These are phyloP conservation scores for Vulpes lagopus DNA, from an alignment of 2,113 vertebrate species.

Conservation along the genomic window DNA sequence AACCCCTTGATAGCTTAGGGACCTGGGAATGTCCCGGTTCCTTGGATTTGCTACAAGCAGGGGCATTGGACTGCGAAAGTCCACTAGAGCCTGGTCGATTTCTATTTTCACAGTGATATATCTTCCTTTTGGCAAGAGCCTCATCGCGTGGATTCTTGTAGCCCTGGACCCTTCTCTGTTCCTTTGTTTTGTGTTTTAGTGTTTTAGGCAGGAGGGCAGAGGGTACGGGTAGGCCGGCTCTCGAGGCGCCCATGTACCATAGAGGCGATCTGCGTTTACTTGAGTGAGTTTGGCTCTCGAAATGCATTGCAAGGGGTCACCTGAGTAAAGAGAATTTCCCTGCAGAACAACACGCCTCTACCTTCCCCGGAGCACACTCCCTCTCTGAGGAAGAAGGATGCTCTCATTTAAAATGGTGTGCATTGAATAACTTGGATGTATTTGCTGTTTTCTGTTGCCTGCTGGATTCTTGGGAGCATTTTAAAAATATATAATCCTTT, in stretches of 20 bases:
- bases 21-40: conserved; percentile 59
- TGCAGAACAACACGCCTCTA: neutral
- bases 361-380: neutral
- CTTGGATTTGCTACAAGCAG: conserved; percentile 56
- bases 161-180: neutral
- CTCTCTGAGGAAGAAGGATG: conserved; percentile 2
- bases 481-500: conserved; percentile 27
- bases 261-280: conserved; percentile 5
- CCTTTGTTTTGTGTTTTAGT: neutral
- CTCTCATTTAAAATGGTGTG: conserved; percentile 22
- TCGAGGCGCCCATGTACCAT: neutral
- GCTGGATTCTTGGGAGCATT: conserved; percentile 5
- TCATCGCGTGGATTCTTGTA: neutral
- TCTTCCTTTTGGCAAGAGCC: conserved; percentile 53
- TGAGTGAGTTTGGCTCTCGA: conserved; percentile 35
- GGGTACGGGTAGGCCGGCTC: neutral
- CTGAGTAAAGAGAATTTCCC: neutral
- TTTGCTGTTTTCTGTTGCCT: conserved; percentile 16
- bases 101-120: conserved; percentile 19
- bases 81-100: conserved; percentile 8
- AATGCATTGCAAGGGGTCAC: neutral
- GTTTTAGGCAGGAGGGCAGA: neutral
- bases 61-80: conserved; percentile 55
- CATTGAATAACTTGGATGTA: conserved; percentile 18
- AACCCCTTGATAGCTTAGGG: conserved; percentile 46